A percentile compares a stretch with the other conserved stretches of the same genome.
These are phyloP conservation scores for Theonella swinhoei DNA, from an alignment of 37 sponge, comb jelly and placozoan genomes.

Conservation along the genomic window DNA sequence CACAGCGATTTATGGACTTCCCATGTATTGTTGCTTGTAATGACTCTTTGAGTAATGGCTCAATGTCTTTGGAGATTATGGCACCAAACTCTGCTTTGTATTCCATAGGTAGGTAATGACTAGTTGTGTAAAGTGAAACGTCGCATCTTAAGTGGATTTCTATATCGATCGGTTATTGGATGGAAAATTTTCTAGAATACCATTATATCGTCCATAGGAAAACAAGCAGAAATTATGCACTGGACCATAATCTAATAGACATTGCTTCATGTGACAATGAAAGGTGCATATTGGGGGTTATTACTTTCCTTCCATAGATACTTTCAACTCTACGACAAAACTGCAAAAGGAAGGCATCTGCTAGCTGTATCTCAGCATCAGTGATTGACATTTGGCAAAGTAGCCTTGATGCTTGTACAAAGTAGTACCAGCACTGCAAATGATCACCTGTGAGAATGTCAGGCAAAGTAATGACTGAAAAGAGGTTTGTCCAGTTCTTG, in stretches of 20 bases:
- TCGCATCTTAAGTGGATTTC: slow-evolving; percentile 30
- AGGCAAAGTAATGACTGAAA: not conserved
- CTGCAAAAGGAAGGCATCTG: slow-evolving; percentile 20
- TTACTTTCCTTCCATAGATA: slow-evolving; percentile 9
- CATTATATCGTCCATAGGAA: slow-evolving; percentile 54
- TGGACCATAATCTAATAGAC: slow-evolving; percentile 48
- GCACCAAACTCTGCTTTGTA: too few relatives aligned
- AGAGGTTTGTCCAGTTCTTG: slow-evolving; percentile 31
- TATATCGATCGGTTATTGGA: slow-evolving; percentile 30
- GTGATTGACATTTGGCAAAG: slow-evolving; percentile 1
- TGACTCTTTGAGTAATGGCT: too few relatives aligned
- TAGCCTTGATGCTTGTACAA: slow-evolving; percentile 30
- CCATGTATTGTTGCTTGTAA: too few relatives aligned
- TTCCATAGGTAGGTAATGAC: too few relatives aligned
- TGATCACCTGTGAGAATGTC: slow-evolving; percentile 17
- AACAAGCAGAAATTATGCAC: slow-evolving; percentile 34
- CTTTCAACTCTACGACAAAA: slow-evolving; percentile 35
- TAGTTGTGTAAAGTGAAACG: slow-evolving; percentile 17
- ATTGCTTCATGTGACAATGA: slow-evolving; percentile 33
- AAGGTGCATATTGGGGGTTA: slow-evolving; percentile 66
- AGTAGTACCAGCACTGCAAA: slow-evolving; percentile 26
- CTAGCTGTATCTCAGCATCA: slow-evolving; percentile 11
- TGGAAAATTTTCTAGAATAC: slow-evolving; percentile 15
- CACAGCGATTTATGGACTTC: too few relatives aligned
- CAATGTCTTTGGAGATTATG: too few relatives aligned